Percentiles rank a stretch among this genome's conserved stretches.
phyloP scores from a whole-genome alignment of 2,113 vertebrate species.

The Otolemur garnettii region DNA sequence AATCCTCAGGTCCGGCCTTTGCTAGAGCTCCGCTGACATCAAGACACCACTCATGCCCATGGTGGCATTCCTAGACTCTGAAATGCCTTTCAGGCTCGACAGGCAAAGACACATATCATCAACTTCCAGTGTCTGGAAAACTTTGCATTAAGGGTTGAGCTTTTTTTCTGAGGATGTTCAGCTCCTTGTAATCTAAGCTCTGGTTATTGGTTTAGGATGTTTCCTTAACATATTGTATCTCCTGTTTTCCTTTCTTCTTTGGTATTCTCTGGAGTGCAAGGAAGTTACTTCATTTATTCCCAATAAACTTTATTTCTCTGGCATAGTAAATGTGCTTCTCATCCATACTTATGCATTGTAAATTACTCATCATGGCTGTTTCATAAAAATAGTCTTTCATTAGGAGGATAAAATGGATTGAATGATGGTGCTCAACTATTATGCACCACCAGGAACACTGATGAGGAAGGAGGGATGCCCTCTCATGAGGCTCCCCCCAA shows the following conservation, averaged over 20 bases:
- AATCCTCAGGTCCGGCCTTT: slow-evolving; percentile 32
- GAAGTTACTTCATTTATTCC: slow-evolving; percentile 68
- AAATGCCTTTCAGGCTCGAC: neutral
- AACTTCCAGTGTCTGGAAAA: neutral
- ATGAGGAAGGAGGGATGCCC: neutral
- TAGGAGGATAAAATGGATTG: neutral
- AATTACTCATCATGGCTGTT: slow-evolving; percentile 20
- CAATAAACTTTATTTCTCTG: slow-evolving; percentile 83
- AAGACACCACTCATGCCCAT: neutral
- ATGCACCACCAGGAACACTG: neutral
- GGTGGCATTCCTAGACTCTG: neutral
- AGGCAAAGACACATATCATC: neutral
- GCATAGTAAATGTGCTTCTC: slow-evolving; percentile 74
- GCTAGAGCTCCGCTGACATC: neutral
- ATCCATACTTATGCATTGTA: slow-evolving; percentile 31
- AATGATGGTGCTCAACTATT: neutral
- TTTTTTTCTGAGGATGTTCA: neutral
- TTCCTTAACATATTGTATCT: neutral
- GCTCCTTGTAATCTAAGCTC: neutral
- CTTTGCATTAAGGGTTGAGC: neutral
- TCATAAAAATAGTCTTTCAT: slow-evolving; percentile 38
- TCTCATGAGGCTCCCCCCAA: neutral
- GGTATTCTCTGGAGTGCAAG: slow-evolving; percentile 69
- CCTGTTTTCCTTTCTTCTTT: slow-evolving; percentile 67
- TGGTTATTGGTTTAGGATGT: neutral